Evolutionary conservation across 2,888 invertebrate genomes (phyloP).

Genomic region (Platycnemis pennipes): DNA sequence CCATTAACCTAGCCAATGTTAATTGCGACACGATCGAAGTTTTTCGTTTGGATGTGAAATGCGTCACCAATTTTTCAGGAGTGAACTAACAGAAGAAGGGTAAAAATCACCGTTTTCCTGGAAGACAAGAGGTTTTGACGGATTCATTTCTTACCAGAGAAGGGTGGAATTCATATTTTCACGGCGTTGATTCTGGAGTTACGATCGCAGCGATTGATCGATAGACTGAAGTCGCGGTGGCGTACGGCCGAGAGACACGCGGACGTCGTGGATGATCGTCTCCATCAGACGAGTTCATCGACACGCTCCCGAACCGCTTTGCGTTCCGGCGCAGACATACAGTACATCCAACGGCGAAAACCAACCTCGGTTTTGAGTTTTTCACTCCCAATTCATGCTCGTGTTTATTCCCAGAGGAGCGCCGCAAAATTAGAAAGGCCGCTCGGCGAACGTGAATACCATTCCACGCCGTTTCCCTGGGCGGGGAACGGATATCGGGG

Average conservation of each 20-base stretch:
- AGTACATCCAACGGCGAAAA: neutral
- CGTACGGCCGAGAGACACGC: neutral
- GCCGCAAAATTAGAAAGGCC: neutral
- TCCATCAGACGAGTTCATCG: conserved; percentile 8
- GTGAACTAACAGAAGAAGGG: too few species aligned
- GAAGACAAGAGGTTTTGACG: too few species aligned
- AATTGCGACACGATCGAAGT: too few species aligned
- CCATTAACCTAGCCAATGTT: too few species aligned
- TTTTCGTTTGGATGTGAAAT: too few species aligned
- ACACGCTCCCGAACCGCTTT: neutral
- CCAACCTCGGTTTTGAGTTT: neutral
- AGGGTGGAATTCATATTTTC: neutral
- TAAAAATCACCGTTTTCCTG: too few species aligned
- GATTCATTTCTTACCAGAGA: neutral
- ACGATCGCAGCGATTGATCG: conserved; percentile 2
- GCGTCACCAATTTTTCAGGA: too few species aligned
- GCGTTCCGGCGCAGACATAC: neutral
- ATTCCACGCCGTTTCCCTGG: neutral
- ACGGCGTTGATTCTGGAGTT: neutral
- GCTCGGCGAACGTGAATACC: neutral
- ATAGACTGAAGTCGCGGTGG: neutral
- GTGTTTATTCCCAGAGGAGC: neutral
- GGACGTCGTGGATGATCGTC: neutral
- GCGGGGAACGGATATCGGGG: neutral
- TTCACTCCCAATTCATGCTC: neutral